phyloP scores from a whole-genome alignment of 2,113 vertebrate species.

The Leucosticte australis region DNA sequence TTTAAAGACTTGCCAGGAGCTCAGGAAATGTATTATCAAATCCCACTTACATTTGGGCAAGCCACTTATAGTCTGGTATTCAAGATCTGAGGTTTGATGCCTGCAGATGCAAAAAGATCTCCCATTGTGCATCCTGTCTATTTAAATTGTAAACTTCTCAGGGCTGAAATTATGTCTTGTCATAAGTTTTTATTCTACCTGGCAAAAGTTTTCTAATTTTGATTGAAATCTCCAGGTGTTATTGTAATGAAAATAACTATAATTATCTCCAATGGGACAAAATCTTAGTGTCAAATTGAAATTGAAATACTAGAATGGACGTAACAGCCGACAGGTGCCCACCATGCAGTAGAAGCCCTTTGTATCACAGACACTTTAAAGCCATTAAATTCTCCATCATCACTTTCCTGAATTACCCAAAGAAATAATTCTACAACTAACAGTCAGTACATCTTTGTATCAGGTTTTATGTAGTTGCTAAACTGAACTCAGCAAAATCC shows the following conservation, averaged over 20 bases:
- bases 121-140: not conserved
- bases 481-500: not conserved
- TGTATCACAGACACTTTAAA: not conserved
- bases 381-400: not conserved
- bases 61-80: not conserved
- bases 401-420: not conserved
- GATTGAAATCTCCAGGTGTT: not conserved
- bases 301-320: not conserved
- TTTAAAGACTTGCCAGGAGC: not conserved
- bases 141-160: not conserved
- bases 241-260: slow-evolving; percentile 14
- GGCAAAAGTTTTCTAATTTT: slow-evolving; percentile 11
- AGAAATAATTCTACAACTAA: not conserved
- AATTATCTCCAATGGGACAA: not conserved
- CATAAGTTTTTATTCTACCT: not conserved
- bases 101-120: not conserved
- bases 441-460: not conserved
- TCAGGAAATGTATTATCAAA: not conserved
- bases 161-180: not conserved
- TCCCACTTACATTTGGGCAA: not conserved
- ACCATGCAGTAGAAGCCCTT: not conserved
- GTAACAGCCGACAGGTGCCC: not conserved
- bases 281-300: not conserved
- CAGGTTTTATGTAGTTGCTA: not conserved
- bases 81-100: not conserved